Conservation (phyloP, 1,140 invertebrate genomes). For the Euborellia annulipes region DNA sequence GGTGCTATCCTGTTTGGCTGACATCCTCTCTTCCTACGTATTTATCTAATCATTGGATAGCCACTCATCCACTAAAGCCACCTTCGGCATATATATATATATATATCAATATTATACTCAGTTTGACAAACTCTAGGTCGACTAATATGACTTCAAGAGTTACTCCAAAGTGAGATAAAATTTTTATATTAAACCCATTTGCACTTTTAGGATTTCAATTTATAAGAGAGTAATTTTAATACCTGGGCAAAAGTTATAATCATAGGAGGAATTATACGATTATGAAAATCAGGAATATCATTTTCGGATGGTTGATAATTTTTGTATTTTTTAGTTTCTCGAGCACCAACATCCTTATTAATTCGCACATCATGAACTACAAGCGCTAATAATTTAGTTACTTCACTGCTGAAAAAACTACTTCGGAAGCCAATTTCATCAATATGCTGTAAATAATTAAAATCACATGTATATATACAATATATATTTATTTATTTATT, state of each 20-base stretch:
- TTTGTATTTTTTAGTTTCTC: constrained; percentile 23
- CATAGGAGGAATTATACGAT: constrained; percentile 51
- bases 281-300: constrained; percentile 40
- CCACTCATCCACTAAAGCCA: no score
- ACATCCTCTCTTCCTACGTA: no score
- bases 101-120: no score
- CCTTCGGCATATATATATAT: no score
- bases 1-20: no score
- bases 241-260: constrained; percentile 70
- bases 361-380: constrained; percentile 69
- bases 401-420: constrained; percentile 77
- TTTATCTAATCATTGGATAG: no score
- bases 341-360: constrained; percentile 54
- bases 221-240: no score
- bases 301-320: constrained; percentile 16
- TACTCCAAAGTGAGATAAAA: no score
- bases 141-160: no score
- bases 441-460: constrained; percentile 45
- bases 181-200: no score
- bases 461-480: constrained; percentile 10
- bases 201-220: no score
- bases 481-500: neutral
- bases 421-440: constrained; percentile 74
- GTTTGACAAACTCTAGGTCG: no score
- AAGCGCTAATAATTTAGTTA: constrained; percentile 72